Evolutionary conservation across 2,797 vertebrate genomes (phyloP), one percentile per base, ranked within the genome.

Genomic region (Sparus aurata): DNA sequence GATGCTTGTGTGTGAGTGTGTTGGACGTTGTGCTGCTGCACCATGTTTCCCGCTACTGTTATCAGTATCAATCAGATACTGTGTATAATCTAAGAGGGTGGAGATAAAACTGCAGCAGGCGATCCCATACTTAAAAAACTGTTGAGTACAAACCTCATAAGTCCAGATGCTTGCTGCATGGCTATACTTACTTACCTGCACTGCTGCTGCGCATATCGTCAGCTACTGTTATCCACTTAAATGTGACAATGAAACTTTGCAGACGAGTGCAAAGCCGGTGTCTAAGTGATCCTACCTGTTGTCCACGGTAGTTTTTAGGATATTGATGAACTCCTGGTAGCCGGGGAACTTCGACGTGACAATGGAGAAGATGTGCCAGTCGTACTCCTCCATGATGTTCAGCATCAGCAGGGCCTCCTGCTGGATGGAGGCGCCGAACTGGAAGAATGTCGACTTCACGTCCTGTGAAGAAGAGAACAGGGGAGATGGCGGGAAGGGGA

Each of bases 341-440:
- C 98, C 98, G 0, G 98, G 98, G 84, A 97, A 99, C 87, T 97
- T 98, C 71, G 97, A 99, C 50, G 98, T 99, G 82, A 99, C 98
- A 34, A 99, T 93, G 71, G 98, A 98, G 93, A 99, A 99, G 87
- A 97, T 95, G 0, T 99, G 97, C 98, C 98, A 99, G 94, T 99
- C 98, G 0, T 99, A 99, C 93, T 99, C 98, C 91, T 99, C 98
- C 98, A 99, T 99, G 90, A 99, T 98, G 91, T 98, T 99, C 71
- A 99, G 86, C 98, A 99, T 98, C 86, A 98, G 93, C 0, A 96
- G 95, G 52, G 97, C 97, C 92, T 99, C 97, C 91, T 99, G 98
- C 86, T 99, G 97, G 92, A 99, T 98, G 72, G 98, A 99, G 7
- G 98, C 98, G 10, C 98, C 98, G 38, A 99, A 99, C 85, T 99